Percentiles rank a stretch among this genome's conserved stretches.
Conservation (phyloP, 2,113 vertebrate genomes). For the Piaya cayana region DNA sequence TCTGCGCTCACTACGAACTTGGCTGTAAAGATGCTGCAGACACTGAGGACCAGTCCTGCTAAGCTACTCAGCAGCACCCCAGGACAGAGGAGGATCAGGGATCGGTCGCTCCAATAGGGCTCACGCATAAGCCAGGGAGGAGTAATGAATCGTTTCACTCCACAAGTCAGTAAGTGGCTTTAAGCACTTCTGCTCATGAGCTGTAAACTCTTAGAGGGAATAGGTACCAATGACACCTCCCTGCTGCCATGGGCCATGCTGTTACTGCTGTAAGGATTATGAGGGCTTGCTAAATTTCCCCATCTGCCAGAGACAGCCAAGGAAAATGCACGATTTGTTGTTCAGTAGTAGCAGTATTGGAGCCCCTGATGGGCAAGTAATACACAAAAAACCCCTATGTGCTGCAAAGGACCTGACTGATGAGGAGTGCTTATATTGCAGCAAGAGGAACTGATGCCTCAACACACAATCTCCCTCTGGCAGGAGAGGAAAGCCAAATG, state of each 20-base stretch:
- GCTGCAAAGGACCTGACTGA: background rate
- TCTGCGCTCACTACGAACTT: background rate
- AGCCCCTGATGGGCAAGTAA: too few species aligned
- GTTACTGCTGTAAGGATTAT: background rate
- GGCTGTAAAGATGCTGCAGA: background rate
- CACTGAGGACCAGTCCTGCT: background rate
- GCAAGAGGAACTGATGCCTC: background rate
- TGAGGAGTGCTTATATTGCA: background rate
- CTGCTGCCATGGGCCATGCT: background rate
- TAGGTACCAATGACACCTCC: background rate
- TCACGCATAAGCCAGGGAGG: background rate
- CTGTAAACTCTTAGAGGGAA: background rate
- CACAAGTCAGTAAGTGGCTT: accelerated
- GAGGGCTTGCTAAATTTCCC: background rate
- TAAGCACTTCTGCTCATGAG: accelerated
- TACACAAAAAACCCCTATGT: too few species aligned
- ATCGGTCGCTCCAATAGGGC: accelerated
- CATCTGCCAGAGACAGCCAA: background rate
- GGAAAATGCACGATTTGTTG: background rate
- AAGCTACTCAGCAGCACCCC: background rate
- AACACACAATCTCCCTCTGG: background rate
- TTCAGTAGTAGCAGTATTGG: background rate
- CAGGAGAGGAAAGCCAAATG: background rate
- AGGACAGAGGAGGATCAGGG: background rate
- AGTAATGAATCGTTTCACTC: background rate